Conservation (phyloP, 2,888 invertebrate genomes). For the Caenorhabditis plicata region DNA sequence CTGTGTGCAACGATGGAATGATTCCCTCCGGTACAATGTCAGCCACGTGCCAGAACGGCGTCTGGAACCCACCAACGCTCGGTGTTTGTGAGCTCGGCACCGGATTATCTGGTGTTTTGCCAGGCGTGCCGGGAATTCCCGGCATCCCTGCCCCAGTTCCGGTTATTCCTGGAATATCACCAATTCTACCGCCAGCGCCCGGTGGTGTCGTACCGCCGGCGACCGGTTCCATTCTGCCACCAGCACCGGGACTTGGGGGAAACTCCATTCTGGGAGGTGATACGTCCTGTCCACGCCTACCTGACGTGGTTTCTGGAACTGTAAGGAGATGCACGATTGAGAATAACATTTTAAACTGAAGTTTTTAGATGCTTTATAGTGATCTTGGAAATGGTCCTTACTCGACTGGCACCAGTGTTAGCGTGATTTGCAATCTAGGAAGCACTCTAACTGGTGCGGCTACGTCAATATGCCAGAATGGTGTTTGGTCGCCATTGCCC, state of each 20-base stretch:
- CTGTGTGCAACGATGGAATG: constrained; percentile 29
- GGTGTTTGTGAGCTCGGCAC: constrained; percentile 22
- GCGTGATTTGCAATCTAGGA: constrained; percentile 47
- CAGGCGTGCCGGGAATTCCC: background rate
- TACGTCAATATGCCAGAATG: constrained; percentile 36
- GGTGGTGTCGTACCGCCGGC: no score
- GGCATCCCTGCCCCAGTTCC: constrained; percentile 1
- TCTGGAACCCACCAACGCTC: constrained; percentile 33
- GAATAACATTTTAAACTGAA: no score
- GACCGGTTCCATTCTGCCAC: no score
- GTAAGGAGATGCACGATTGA: no score
- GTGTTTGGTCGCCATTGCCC: constrained; percentile 39
- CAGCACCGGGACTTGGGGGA: no score
- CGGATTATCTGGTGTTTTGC: background rate
- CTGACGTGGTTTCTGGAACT: constrained; percentile 15
- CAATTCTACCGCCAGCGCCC: no score
- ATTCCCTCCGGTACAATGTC: constrained; percentile 19
- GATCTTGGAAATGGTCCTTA: constrained; percentile 22
- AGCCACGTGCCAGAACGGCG: constrained; percentile 19
- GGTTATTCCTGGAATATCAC: background rate
- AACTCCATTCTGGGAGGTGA: no score
- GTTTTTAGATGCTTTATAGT: constrained; percentile 16
- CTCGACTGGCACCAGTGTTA: constrained; percentile 43
- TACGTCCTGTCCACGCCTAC: constrained; percentile 14
- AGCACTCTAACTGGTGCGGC: constrained; percentile 32